A percentile compares a stretch with the other conserved stretches of the same genome.
Conservation (phyloP, 1,140 invertebrate species). For the Drosophila lowei region DNA sequence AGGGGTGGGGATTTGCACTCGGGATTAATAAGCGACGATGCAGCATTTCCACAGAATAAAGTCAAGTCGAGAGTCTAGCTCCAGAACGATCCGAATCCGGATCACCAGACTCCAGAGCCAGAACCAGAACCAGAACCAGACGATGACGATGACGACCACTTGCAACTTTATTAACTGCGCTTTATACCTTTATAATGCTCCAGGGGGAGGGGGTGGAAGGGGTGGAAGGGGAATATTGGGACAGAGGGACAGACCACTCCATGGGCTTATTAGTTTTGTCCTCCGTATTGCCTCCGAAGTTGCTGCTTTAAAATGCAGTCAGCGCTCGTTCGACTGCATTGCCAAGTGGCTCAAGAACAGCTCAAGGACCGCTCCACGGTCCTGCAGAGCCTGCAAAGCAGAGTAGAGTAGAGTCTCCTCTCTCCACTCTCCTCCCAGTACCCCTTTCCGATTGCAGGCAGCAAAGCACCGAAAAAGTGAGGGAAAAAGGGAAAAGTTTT, state of each 20-base stretch:
- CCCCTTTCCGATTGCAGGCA: not conserved
- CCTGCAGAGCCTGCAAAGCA: not conserved
- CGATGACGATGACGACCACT: constrained; percentile 51
- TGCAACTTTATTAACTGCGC: constrained; percentile 73
- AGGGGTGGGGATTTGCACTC: constrained; percentile 45
- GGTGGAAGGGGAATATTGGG: too few relatives aligned
- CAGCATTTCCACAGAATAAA: constrained; percentile 20
- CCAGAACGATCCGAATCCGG: constrained; percentile 3
- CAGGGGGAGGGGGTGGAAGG: not conserved
- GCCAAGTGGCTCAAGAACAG: constrained; percentile 49
- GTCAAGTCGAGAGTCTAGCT: not conserved
- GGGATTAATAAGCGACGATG: constrained; percentile 69
- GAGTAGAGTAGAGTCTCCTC: too few relatives aligned
- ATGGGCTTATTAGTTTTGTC: constrained; percentile 72
- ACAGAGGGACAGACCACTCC: constrained; percentile 33
- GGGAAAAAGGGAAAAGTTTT: constrained; percentile 57
- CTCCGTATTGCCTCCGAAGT: constrained; percentile 34
- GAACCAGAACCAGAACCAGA: constrained; percentile 11
- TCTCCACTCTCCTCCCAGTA: not conserved
- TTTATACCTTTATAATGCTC: constrained; percentile 68
- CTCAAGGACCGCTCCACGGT: constrained; percentile 25
- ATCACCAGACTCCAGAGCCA: constrained; percentile 1
- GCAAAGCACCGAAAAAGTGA: constrained; percentile 42
- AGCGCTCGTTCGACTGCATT: constrained; percentile 66
- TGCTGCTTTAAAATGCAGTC: constrained; percentile 63